Conservation (phyloP, 2,113 vertebrate species). For the Geothlypis trichas region DNA sequence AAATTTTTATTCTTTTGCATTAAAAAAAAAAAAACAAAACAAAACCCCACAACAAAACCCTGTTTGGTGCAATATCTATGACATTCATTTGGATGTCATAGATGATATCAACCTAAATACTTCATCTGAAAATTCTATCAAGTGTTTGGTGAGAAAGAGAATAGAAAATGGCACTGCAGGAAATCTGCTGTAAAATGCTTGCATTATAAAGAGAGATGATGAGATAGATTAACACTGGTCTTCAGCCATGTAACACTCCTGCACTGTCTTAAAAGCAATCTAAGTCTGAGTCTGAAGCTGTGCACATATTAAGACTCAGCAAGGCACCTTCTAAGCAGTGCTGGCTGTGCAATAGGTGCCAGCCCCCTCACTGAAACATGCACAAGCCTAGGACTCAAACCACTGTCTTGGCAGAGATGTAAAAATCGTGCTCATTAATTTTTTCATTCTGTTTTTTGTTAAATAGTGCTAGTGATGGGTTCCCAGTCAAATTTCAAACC, state of each 20-base stretch:
- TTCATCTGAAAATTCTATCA: background rate
- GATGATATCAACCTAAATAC: background rate
- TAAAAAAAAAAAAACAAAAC: background rate
- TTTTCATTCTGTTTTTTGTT: background rate
- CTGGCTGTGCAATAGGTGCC: background rate
- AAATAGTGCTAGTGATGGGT: background rate
- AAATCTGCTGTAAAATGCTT: background rate
- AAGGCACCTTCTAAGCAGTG: background rate
- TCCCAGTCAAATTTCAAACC: background rate
- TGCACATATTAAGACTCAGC: background rate
- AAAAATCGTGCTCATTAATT: background rate
- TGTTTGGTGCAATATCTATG: background rate
- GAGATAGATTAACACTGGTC: background rate
- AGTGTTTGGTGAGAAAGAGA: background rate
- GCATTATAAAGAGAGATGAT: background rate
- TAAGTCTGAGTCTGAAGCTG: rapidly evolving
- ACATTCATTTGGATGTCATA: background rate
- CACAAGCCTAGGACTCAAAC: background rate
- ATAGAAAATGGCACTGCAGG: background rate
- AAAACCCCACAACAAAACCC: background rate
- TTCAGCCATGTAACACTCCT: background rate
- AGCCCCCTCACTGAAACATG: background rate
- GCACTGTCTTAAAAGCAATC: background rate
- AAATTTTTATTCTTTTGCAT: background rate
- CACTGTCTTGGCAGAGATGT: background rate